Evolutionary conservation across 2,888 invertebrate genomes (phyloP), one percentile per base, ranked within the genome.

Genomic region (Graphium colonna): DNA sequence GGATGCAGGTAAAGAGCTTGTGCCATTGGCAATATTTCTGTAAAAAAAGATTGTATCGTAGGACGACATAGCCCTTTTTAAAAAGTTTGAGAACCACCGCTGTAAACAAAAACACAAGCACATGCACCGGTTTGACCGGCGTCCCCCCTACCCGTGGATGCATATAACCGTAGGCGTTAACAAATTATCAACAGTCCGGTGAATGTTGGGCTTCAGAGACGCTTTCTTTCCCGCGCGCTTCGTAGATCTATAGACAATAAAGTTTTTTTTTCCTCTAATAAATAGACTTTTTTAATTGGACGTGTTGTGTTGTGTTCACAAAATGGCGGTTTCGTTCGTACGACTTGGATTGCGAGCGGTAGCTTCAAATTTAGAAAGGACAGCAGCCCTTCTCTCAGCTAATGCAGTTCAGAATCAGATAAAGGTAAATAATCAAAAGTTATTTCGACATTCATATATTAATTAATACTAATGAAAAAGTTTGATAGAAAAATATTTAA

Each of bases 301-400:
- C 57, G 49, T 60, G 58, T 45, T 57, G 50, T 50, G 47, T 43
- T 55, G 65, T 58, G 58, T 43, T 48, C 79, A 50, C 40, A 54
- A 77, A 65, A 91, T 91, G 91, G 90, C 90, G 68, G 71, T 85
- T 53, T 83, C 90, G 12, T 60, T 90, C 47, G 72, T 87, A 65
- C 77, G 86, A 66, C 68, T 82, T 55, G 87, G 90, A 64, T 63
- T 85, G 50, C 75, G 79, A 62, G 72, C 78, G 18, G 69, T 71
- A 31, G 73, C 73, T 52, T 67, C 77, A 44, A 78, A 76, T 60
- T 65, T 84, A 58, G 90, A 88, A 61, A 81, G 76, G 63, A 77
- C 74, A 63, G 81, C 78, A 13, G 77, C 77, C 53, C 65, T 80
- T 55, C 47, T 83, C 21, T 73, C 78, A 39, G 69, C 68, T 59